Evolutionary conservation across 2,113 vertebrate genomes (phyloP), one percentile per base, ranked within the genome.

Genomic region (Rhombomys opimus): DNA sequence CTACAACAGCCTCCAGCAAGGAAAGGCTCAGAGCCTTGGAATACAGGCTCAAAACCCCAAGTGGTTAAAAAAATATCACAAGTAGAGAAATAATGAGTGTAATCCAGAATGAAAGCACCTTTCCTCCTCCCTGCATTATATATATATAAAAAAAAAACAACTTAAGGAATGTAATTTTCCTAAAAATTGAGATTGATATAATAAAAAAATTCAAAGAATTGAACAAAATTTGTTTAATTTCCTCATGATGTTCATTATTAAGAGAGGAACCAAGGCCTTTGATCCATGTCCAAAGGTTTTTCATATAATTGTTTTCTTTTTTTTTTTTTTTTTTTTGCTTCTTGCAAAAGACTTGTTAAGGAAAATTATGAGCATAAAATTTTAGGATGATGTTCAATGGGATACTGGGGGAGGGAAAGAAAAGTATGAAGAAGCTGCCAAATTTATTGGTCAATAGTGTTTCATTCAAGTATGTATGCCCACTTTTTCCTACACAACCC

Each of bases 21-120:
- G 63, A 35, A 77, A 96, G 77, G 65, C 80, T 76, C 78, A 88
- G 11, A 94, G 23, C 73, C 57, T 94, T 97, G 68, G 95, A 96
- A 95, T 65, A 84, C 17, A 92, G 70, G 18, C 90, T 94, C 1
- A 73, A 84, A 85, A 27, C 35, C 78, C 68, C 89, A 72, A 92
- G 46, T 41, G 12, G 68, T 41, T 92, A 41, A 54, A 41, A 41
- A 30, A 61, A 86, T 46, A 20, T 73, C 65, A 68, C 73, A 84
- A 90, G 76, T 20, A 92, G 14, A 25, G 32, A 59, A 41, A 32
- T 88, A 23, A 32, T 78, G 10, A 84, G 13, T 95, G 23, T 87
- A 82, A 50, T 65, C 35, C 25, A 88, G 41, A 94, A 92, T 52
- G 18, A 94, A 93, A 61, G 17, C 73, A 27, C 73, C 20, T 84